Conservation (phyloP, 2,888 invertebrate species). For the Acleris emargana region DNA sequence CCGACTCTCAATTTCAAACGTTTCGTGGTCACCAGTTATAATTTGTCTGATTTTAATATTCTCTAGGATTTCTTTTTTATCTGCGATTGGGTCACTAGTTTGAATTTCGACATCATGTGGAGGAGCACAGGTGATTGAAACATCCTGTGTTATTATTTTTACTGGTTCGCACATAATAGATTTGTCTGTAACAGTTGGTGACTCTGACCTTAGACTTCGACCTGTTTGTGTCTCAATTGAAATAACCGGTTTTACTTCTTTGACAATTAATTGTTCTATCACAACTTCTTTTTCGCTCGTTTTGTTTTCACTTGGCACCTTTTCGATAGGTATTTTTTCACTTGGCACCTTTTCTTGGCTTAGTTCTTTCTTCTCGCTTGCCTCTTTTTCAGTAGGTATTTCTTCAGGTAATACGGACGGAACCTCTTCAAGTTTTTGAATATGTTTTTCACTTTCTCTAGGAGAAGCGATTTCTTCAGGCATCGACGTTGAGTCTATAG, state of each 20-base stretch:
- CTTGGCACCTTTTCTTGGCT: constrained; percentile 45
- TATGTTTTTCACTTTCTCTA: constrained; percentile 54
- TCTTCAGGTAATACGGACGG: neutral
- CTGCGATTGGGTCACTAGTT: constrained; percentile 79
- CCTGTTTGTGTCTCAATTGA: constrained; percentile 88
- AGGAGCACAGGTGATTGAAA: constrained; percentile 78
- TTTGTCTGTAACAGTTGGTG: constrained; percentile 69
- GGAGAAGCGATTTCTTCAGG: constrained; percentile 86
- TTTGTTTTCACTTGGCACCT: constrained; percentile 39
- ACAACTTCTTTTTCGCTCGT: constrained; percentile 24
- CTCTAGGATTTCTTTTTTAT: constrained; percentile 81
- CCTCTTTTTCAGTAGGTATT: neutral
- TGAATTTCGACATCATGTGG: constrained; percentile 86
- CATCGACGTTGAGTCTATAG: constrained; percentile 88
- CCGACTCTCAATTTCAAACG: constrained; percentile 88
- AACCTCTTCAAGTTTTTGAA: constrained; percentile 44
- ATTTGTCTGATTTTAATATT: constrained; percentile 87
- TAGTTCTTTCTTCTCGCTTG: constrained; percentile 39
- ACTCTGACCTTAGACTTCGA: constrained; percentile 80
- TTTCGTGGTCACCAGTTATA: constrained; percentile 86
- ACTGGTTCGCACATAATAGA: constrained; percentile 72
- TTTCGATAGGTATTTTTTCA: constrained; percentile 39
- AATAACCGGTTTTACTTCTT: constrained; percentile 51
- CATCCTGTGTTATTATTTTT: constrained; percentile 70
- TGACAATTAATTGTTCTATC: constrained; percentile 40